Percentiles rank a stretch among this genome's conserved stretches.
phyloP scores from a whole-genome alignment of 2,888 invertebrate species.

The Xylota segnis region DNA sequence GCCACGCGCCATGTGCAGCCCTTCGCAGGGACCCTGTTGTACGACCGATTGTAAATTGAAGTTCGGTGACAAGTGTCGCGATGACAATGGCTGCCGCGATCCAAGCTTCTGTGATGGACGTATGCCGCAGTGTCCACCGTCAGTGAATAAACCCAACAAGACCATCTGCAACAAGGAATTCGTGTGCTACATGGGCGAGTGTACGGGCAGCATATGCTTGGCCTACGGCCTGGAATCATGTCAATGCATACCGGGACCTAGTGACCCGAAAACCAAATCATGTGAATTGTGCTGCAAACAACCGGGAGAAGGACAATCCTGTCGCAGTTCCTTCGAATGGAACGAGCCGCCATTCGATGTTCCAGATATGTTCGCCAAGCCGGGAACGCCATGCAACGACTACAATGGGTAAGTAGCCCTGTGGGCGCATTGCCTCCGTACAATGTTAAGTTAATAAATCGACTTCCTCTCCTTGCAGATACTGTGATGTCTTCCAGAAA shows the following conservation, averaged over 20 bases:
- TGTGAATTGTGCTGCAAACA: slow-evolving; percentile 97
- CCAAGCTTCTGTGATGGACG: slow-evolving; percentile 96
- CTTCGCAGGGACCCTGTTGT: slow-evolving; percentile 96
- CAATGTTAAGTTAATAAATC: slow-evolving; percentile 55
- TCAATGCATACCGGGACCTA: slow-evolving; percentile 93
- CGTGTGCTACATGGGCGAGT: slow-evolving; percentile 98
- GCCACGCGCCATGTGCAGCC: slow-evolving; percentile 86
- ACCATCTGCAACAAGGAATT: slow-evolving; percentile 98
- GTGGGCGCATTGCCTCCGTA: neutral
- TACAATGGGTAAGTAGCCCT: slow-evolving; percentile 89
- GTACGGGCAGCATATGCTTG: slow-evolving; percentile 98
- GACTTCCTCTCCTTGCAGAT: slow-evolving; percentile 82
- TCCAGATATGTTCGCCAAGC: slow-evolving; percentile 96
- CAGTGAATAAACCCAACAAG: slow-evolving; percentile 96
- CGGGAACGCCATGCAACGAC: slow-evolving; percentile 97
- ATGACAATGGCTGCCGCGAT: slow-evolving; percentile 97
- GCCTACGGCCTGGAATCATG: slow-evolving; percentile 98
- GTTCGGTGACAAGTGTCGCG: slow-evolving; percentile 95
- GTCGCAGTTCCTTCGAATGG: slow-evolving; percentile 96
- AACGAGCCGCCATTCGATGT: slow-evolving; percentile 95
- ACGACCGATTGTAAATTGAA: slow-evolving; percentile 93
- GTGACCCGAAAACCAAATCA: slow-evolving; percentile 93
- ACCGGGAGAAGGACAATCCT: slow-evolving; percentile 92
- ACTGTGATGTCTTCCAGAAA: slow-evolving; percentile 89
- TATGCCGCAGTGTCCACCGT: slow-evolving; percentile 95